Evolutionary conservation across 2,888 invertebrate genomes (phyloP).

Genomic region (Drosophila lutescens): DNA sequence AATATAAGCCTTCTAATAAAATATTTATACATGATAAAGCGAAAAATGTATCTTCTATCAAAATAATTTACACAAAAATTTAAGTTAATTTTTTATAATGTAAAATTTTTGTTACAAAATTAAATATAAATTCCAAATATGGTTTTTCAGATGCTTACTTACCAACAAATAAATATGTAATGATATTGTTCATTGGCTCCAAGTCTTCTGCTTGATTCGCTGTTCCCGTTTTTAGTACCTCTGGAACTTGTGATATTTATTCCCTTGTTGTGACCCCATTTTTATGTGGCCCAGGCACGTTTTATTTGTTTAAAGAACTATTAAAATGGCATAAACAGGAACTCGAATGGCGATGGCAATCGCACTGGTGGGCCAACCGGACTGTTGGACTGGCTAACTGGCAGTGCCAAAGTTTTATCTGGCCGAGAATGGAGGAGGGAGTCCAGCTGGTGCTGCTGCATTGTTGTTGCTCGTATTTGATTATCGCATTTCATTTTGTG

Average conservation of each 20-base stretch:
- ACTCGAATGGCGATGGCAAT: conserved; percentile 36
- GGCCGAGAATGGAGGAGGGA: conserved; percentile 9
- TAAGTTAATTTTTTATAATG: too few species aligned
- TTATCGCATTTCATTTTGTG: conserved; percentile 79
- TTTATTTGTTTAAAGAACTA: conserved; percentile 77
- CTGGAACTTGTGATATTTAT: conserved; percentile 5
- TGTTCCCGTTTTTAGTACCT: neutral
- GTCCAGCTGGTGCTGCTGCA: conserved; percentile 52
- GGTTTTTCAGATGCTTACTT: neutral
- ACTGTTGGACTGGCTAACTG: conserved; percentile 42
- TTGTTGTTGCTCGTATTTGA: conserved; percentile 75
- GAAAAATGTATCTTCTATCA: too few species aligned
- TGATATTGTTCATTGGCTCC: neutral
- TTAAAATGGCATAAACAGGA: conserved; percentile 75
- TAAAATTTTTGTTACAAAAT: too few species aligned
- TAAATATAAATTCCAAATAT: too few species aligned
- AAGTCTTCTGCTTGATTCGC: neutral
- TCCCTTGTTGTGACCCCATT: conserved; percentile 42
- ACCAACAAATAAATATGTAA: conserved; percentile 3
- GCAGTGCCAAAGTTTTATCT: conserved; percentile 75
- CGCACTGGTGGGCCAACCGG: conserved; percentile 30
- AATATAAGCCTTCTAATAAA: too few species aligned
- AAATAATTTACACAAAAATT: too few species aligned
- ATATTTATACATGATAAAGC: too few species aligned
- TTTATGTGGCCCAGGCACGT: conserved; percentile 49